Base-by-base conservation (phyloP, 1,140 invertebrate genomes). In the Aphis craccivora region DNA sequence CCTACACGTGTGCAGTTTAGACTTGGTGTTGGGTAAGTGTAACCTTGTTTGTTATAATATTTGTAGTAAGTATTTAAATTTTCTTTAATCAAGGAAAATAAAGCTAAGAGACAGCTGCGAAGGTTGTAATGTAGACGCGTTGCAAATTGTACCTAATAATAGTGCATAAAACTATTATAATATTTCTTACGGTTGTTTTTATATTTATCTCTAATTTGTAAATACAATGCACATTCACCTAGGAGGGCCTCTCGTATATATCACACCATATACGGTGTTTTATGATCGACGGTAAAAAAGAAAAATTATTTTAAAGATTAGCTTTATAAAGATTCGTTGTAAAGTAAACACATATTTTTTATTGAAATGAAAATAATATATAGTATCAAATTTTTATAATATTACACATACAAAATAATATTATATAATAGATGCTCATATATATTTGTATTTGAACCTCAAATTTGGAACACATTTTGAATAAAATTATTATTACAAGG, bases 21-120 rank as follows among this genome's bases (percentile, higher is more conserved):
- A 93, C 81, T 23, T 86, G 91, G 48, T 45, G 45, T 20, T 67
- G 81, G 91, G 91, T 93, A 86, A 93, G 91, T 86, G 11, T 51
- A 40, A 23, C 22, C 48, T 53, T 48, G 48, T 87, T 83, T 86
- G 25, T 45, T 45, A 86, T 86, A 43, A 43, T 76, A 23, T 37
- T 37, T 22, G 18, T 35, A 35, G n/a, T 18, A 18, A 14, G 14
- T 76, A 20, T 86, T 86, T 18, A 45, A 9, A 45, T 86, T 45
- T 23, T 45, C 25, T 30, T 86, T 45, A 37, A 84, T 25, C 83
- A 40, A 84, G 9, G 37, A 40, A 84, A 84, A 37, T 43, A 40
- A 22, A 83, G 76, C 81, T 23, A 40, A 2, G 7, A 40, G 18
- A 83, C 18, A 83, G 3, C 30, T 14, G 8, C 60, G 60, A 76